Base-by-base conservation (phyloP, 2,888 invertebrate genomes). In the Drymonia ruficornis region DNA sequence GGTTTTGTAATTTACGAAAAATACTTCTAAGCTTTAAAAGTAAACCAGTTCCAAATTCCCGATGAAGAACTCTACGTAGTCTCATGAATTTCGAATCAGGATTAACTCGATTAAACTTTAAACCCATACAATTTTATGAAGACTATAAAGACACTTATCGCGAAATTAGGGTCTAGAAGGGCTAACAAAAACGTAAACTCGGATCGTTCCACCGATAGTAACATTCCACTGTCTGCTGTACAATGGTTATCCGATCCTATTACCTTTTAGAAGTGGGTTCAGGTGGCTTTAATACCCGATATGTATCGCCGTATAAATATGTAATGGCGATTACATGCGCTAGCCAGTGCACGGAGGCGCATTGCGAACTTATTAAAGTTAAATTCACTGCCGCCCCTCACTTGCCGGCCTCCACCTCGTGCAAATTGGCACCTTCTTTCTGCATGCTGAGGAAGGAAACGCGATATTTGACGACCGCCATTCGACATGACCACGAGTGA, bases 301-400 rank as follows among this genome's bases (percentile, higher is more conserved):
- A 66, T 59, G 56, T 57, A 64, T 65, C 53, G 52, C 55, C 43
- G 19, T 19, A 15, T 68, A 69, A 69, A 72, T 78, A 77, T 78
- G 76, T 78, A 73, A 72, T 68, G 64, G 50, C 66, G 65, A 76
- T 78, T 74, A 72, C 68, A 66, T 72, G 62, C 67, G 61, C 65
- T 45, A 45, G 59, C 28, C 15, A 15, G 28, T 76, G 72, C 71
- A 70, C 57, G 48, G 56, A 74, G 78, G 81, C 84, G 85, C 84
- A 86, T 67, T 83, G 82, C 84, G 84, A 84, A 81, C 81, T 83
- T 84, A 87, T 88, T 87, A 87, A 89, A 84, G 76, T 84, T 87
- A 83, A 82, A 87, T 86, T 83, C 78, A 72, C 63, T 70, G 72
- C 45, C 28, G 1, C 28, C 28, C 9, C 43, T 13, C 19, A 43